Base-by-base conservation (phyloP, 2,113 vertebrate genomes). In the Lophura nycthemera region DNA sequence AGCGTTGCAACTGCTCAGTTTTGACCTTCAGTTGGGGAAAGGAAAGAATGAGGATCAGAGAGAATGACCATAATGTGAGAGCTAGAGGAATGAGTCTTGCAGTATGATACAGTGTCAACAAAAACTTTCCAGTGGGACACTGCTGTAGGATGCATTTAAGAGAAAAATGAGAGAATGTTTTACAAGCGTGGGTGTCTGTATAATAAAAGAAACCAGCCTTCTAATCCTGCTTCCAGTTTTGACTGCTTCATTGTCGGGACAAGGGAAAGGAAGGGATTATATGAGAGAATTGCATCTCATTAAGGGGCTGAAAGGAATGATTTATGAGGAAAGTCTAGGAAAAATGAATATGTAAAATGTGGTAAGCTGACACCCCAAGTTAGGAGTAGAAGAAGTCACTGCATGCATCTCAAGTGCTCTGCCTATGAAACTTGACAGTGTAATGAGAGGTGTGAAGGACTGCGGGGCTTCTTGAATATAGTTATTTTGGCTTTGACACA, bases 401-500 rank as follows among this genome's bases (percentile, higher is more conserved):
- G 90, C 82, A 88, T 93, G 73, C 91, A 83, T 90, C 90, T 95
- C 56, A 67, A 78, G 86, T 88, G 61, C 1, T 2, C 83, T 86
- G 95, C 88, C 87, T 94, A 89, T 90, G 88, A 95, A 96, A 94
- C 79, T 71, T 95, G 90, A 83, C 92, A 90, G 90, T 25, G 40
- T 92, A 96, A 87, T 75, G 83, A 84, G 94, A 92, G 70, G 89
- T 92, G 91, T 93, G 91, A 91, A 95, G 73, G 86, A 90, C 76
- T 93, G 73, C 59, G 78, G 70, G 61, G 70, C 66, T 94, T 63
- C 79, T 86, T 72, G 88, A 65, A 79, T 95, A 42, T 69, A 95
- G 76, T 96, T 96, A 77, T 91, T 95, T 95, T 97, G 94, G 93
- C 93, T 91, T 92, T 83, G 57, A 45, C 90, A 89, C 85, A 95